Evolutionary conservation across 2,113 vertebrate species (phyloP).

Genomic region (Tetrao urogallus): DNA sequence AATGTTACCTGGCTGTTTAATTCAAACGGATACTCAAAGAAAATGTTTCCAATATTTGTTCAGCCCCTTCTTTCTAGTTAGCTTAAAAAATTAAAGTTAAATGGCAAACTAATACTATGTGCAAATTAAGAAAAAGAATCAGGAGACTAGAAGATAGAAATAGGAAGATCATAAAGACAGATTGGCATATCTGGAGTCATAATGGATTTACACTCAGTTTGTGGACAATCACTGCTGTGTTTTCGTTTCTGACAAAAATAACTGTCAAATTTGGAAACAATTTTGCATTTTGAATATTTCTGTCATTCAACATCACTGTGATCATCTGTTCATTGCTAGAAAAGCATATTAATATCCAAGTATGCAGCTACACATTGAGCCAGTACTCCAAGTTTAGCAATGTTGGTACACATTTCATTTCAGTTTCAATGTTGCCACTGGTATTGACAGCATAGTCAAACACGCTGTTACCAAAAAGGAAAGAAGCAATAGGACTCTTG

Average conservation of each 20-base stretch:
- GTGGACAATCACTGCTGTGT: background rate
- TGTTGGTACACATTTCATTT: background rate
- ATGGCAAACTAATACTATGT: conserved; percentile 63
- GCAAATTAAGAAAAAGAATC: conserved; percentile 52
- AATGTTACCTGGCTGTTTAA: conserved; percentile 69
- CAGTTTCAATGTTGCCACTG: background rate
- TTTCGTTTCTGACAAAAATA: background rate
- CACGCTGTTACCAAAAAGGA: conserved; percentile 28
- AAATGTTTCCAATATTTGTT: conserved; percentile 71
- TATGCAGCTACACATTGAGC: background rate
- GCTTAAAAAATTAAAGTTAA: conserved; percentile 74
- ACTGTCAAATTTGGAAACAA: background rate
- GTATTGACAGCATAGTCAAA: conserved; percentile 49
- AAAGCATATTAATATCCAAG: background rate
- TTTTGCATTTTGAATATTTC: background rate
- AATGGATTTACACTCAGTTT: background rate
- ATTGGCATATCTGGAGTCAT: background rate
- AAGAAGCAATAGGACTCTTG: background rate
- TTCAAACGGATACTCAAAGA: conserved; percentile 70
- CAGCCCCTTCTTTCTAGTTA: conserved; percentile 58
- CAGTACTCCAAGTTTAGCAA: background rate
- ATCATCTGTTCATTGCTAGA: background rate
- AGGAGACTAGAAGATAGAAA: conserved; percentile 19
- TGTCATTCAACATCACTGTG: background rate
- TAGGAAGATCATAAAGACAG: conserved; percentile 1